Evolutionary conservation across 2,797 vertebrate genomes (phyloP), one percentile per base, ranked within the genome.

Genomic region (Spheniscus humboldti): DNA sequence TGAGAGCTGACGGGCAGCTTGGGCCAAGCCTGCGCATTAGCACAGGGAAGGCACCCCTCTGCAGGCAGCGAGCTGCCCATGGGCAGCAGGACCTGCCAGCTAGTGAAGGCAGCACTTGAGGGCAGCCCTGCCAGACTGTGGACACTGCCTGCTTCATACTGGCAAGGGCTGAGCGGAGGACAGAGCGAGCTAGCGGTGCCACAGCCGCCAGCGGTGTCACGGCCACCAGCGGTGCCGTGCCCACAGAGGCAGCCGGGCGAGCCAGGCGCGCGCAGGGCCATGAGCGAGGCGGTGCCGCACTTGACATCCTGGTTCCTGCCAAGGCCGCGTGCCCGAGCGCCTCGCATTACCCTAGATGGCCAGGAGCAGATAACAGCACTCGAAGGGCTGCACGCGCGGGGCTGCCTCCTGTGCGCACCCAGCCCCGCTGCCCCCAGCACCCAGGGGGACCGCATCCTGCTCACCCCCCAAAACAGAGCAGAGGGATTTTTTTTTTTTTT

Each of bases 271-370:
- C 2, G 0, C 45, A 18, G 28, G 41, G 56, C 88, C 59, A 3
- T 2, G 1, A 81, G 77, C 1, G 4, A 73, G 53, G 82, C 80
- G 75, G 68, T 4, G 2, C 63, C 1, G 7, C 55, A 25, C 63
- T 81, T 86, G 80, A 75, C 47, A 85, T 27, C 85, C 63, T 9
- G 7, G 89, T 53, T 93, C 23, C 69, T 84, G 94, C 89, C 82
- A 95, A 94, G 69, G 76, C 86, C 0, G 41, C 4, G 16, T 18
- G 48, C 7, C 11, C 2, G 1, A 63, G 41, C 0, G 52, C 92
- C 87, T 88, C 0, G 0, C 72, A 91, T 97, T 97, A 85, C 97
- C 97, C 86, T 97, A 97, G 88, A 97, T 95, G 96, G 97, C 31
- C 89, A 94, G 74, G 64, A 92, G 63, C 68, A 87, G 83, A 96